Conservation (phyloP, 2,113 vertebrate species). For the Sakesphorus luctuosus region DNA sequence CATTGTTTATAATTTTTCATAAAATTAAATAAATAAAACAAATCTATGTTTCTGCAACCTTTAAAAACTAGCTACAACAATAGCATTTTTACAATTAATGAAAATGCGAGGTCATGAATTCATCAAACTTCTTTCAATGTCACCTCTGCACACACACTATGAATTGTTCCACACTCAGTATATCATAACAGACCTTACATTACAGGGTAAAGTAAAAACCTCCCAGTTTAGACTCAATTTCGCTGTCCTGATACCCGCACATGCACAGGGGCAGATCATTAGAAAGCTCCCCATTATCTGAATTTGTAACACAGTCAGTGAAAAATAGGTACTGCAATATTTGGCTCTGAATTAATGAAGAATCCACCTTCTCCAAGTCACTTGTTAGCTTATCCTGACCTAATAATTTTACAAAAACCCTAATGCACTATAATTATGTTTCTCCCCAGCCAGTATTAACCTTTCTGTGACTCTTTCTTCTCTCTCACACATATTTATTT, state of each 20-base stretch:
- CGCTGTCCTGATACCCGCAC: background rate
- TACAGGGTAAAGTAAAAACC: background rate
- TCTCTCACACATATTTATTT: conserved; percentile 68
- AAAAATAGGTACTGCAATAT: conserved; percentile 29
- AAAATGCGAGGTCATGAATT: background rate
- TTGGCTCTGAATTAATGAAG: conserved; percentile 54
- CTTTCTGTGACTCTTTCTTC: conserved; percentile 83
- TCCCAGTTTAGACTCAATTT: background rate
- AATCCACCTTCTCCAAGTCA: conserved; percentile 78
- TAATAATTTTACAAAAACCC: conserved; percentile 85
- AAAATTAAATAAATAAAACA: background rate
- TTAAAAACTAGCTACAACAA: background rate
- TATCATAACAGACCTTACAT: background rate
- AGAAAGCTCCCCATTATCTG: background rate
- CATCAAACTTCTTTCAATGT: background rate
- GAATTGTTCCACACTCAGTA: background rate
- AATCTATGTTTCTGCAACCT: background rate
- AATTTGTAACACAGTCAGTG: background rate
- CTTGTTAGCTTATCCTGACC: conserved; percentile 84
- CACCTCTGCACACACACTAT: background rate
- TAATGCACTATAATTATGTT: conserved; percentile 88
- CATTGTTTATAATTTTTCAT: background rate
- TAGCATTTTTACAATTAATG: background rate
- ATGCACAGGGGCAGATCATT: background rate
- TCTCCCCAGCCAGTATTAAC: conserved; percentile 85